Base-by-base conservation (phyloP, 1,140 invertebrate genomes). In the Neodiprion virginianus region DNA sequence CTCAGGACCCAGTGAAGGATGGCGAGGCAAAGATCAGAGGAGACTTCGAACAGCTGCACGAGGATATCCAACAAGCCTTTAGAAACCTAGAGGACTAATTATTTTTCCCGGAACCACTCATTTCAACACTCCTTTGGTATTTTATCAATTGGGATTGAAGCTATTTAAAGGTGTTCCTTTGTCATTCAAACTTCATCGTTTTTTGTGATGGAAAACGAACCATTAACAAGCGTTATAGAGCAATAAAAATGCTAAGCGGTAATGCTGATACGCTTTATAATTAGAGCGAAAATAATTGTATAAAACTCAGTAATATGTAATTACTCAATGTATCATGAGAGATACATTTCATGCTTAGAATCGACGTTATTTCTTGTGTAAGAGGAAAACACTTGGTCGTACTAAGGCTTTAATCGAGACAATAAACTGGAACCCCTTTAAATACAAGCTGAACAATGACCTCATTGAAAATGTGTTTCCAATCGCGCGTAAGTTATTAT, bases 21-120 rank as follows among this genome's bases (percentile, higher is more conserved):
- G 98, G 98, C 53, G 98, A 99, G 87, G 92, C 93, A 3, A 99
- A 99, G 89, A 99, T 99, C 86, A 97, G 96, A 88, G 93, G 96
- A 68, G 97, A 99, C 83, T 99, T 97, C 86, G 98, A 99, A 84
- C 96, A 98, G 84, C 88, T 99, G 28, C 91, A 97, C 76, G 97
- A 99, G 89, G 95, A 97, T 84, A 97, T 99, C 90, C 95, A 97
- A 83, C 95, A 96, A 84, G 96, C 96, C 81, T 99, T 99, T 92
- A 95, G 98, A 87, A 99, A 99, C 91, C 91, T 99, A 86, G 98
- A 99, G 92, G 98, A 99, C 89, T 99, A 98, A 93, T 79, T 82
- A 78, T 73, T 78, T 66, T 12, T 74, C 67, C 67, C 72, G 66
- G 28, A 40, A 40, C 53, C 53, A 61, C 53, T 61, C 7, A 61